Percentiles rank a stretch among this genome's conserved stretches.
These are phyloP conservation scores for Heliconius ismenius DNA, from an alignment of 2,888 invertebrate genomes.

Conservation along the genomic window DNA sequence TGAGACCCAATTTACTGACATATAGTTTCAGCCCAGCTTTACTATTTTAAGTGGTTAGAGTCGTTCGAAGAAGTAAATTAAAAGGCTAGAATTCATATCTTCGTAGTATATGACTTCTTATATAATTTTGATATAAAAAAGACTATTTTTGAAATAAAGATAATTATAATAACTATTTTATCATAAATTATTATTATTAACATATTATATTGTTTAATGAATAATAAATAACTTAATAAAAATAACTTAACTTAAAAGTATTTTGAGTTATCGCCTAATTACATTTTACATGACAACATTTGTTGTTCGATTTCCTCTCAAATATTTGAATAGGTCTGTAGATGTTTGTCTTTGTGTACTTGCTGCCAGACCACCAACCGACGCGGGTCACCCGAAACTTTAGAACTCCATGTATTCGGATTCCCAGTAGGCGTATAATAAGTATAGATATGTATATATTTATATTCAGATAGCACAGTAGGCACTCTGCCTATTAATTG, in stretches of 20 bases:
- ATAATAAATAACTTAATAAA: not conserved
- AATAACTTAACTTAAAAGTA: too few species aligned
- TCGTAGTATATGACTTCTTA: too few species aligned
- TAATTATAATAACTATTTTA: too few species aligned
- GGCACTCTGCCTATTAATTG: too few species aligned
- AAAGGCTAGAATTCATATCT: too few species aligned
- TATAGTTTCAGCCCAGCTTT: not conserved
- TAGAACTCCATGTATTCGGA: not conserved
- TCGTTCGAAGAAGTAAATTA: too few species aligned
- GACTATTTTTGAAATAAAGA: too few species aligned
- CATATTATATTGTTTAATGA: not conserved
- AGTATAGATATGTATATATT: too few species aligned
- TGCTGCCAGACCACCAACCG: not conserved
- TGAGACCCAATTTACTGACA: not conserved
- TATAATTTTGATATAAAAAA: too few species aligned
- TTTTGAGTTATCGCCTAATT: slow-evolving; percentile 12
- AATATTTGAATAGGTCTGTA: slow-evolving; percentile 3
- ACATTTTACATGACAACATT: slow-evolving; percentile 7
- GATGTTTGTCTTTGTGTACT: slow-evolving; percentile 14
- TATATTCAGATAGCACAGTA: too few species aligned
- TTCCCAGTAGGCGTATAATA: not conserved
- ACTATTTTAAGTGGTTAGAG: too few species aligned
- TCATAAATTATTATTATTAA: not conserved
- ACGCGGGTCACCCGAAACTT: slow-evolving; percentile 18
- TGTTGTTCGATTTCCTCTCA: slow-evolving; percentile 14